Conservation (phyloP, 1,140 invertebrate genomes). For the Homalodisca vitripennis region DNA sequence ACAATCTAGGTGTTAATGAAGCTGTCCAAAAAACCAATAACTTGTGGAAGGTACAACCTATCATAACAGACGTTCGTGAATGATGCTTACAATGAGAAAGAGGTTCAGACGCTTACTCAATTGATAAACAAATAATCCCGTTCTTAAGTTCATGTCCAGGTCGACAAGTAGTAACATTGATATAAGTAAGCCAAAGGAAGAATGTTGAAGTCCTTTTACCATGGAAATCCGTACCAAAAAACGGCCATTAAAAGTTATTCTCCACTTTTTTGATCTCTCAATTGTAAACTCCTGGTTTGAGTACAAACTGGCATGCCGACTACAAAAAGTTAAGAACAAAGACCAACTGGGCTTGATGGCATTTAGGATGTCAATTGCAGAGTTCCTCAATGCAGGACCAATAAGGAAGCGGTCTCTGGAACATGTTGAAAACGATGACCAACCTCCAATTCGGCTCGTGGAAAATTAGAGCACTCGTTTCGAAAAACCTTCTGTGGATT, state of each 20-base stretch:
- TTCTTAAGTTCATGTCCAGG: conserved; percentile 37
- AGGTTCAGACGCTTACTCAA: conserved; percentile 28
- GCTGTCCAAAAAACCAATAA: conserved; percentile 16
- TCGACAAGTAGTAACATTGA: conserved; percentile 34
- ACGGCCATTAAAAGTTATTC: conserved; percentile 43
- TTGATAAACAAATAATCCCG: conserved; percentile 43
- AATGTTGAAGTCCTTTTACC: conserved; percentile 35
- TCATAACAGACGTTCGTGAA: conserved; percentile 4
- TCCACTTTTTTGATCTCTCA: conserved; percentile 33
- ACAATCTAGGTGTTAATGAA: background rate
- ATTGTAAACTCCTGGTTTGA: conserved; percentile 8
- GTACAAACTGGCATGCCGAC: background rate
- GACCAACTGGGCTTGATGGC: background rate
- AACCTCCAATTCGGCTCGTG: background rate
- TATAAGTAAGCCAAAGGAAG: background rate
- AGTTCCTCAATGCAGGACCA: background rate
- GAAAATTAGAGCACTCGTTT: background rate
- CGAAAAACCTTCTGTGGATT: background rate
- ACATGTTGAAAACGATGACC: background rate
- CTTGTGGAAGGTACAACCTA: conserved; percentile 29
- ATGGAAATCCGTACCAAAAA: conserved; percentile 41
- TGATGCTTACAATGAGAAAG: conserved; percentile 19
- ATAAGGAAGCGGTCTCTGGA: background rate
- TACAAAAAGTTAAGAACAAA: background rate
- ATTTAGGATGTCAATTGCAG: background rate